phyloP scores from a whole-genome alignment of 2,797 vertebrate genomes.

The Lateolabrax maculatus region DNA sequence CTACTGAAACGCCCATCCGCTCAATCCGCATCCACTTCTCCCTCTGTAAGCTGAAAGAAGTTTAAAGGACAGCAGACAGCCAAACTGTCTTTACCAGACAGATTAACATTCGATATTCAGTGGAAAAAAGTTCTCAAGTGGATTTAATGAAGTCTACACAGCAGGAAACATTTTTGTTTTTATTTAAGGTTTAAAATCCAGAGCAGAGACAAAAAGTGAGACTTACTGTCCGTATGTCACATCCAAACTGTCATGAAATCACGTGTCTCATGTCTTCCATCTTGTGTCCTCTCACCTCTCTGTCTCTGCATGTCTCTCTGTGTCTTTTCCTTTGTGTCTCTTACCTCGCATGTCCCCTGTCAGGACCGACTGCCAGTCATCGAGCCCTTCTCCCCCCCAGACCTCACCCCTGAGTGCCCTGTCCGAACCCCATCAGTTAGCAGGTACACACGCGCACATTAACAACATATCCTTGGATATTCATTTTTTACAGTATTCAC shows the following conservation, averaged over 20 bases:
- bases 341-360: slow-evolving; percentile 48
- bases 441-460: slow-evolving; percentile 70
- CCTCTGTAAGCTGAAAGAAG: background rate
- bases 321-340: slow-evolving; percentile 47
- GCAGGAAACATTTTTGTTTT: background rate
- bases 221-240: background rate
- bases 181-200: background rate
- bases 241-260: slow-evolving; percentile 13
- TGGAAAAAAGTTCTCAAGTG: background rate
- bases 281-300: slow-evolving; percentile 16
- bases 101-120: background rate
- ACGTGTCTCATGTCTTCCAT: slow-evolving; percentile 28
- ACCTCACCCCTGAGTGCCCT: slow-evolving; percentile 80
- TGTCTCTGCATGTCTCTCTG: slow-evolving; percentile 27
- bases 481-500: background rate
- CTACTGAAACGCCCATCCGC: background rate
- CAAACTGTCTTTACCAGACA: background rate
- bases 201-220: background rate
- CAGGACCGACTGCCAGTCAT: slow-evolving; percentile 78
- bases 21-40: background rate
- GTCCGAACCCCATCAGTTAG: slow-evolving; percentile 77
- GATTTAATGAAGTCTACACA: background rate
- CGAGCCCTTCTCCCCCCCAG: slow-evolving; percentile 80
- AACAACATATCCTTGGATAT: background rate
- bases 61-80: background rate